These are phyloP conservation scores for Melanotaenia maccullochi DNA, from an alignment of 2,797 vertebrate genomes.

Conservation along the genomic window DNA sequence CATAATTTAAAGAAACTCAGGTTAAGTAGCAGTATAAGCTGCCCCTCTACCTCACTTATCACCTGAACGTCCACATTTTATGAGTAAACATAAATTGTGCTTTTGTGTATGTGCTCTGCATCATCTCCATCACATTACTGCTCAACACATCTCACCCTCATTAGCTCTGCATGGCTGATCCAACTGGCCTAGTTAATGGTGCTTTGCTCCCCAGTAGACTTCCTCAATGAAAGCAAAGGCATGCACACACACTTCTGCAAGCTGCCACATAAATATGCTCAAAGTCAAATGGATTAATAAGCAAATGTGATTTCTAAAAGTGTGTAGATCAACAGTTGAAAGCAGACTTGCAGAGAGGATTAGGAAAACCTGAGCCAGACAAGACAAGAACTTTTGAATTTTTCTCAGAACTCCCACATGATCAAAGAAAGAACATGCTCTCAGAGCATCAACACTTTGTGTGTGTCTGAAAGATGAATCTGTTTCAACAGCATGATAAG, in stretches of 20 bases:
- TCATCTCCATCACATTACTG: slow-evolving; percentile 28
- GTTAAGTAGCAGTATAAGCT: background rate
- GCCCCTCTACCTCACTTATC: slow-evolving; percentile 5
- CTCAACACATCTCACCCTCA: slow-evolving; percentile 72
- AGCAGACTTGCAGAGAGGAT: background rate
- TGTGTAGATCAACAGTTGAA: background rate
- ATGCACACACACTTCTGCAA: slow-evolving; percentile 16
- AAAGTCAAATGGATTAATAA: slow-evolving; percentile 13
- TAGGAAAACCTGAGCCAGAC: slow-evolving; percentile 3
- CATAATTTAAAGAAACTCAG: background rate
- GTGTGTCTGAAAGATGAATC: slow-evolving; percentile 47
- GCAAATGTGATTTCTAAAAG: background rate
- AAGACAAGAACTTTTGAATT: slow-evolving; percentile 30
- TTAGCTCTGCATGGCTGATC: slow-evolving; percentile 72
- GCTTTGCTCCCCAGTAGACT: slow-evolving; percentile 47
- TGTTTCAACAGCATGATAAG: slow-evolving; percentile 50
- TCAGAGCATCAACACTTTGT: slow-evolving; percentile 7
- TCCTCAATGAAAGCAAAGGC: slow-evolving; percentile 49
- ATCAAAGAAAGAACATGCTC: slow-evolving; percentile 48
- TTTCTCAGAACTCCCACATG: slow-evolving; percentile 31
- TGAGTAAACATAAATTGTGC: background rate
- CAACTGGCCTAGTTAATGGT: slow-evolving; percentile 71
- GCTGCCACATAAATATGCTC: slow-evolving; percentile 18
- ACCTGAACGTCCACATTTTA: background rate
- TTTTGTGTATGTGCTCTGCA: slow-evolving; percentile 30